Evolutionary conservation across 2,113 vertebrate species (phyloP).

Genomic region (Symphodus melops): DNA sequence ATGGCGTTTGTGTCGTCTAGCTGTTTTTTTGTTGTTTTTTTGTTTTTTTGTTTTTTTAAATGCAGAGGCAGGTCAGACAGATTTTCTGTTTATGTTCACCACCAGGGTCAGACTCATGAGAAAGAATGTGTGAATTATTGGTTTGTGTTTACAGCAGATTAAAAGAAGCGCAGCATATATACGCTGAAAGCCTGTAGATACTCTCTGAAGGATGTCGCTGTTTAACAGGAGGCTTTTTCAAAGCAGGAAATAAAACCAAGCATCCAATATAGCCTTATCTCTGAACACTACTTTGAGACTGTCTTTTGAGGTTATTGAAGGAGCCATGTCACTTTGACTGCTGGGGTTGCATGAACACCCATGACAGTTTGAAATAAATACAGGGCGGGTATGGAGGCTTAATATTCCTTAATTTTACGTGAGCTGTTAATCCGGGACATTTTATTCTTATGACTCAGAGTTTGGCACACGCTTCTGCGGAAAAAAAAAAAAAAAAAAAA

Average conservation of each 20-base stretch:
- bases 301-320: conserved; percentile 60
- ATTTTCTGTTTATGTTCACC: conserved; percentile 75
- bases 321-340: conserved; percentile 61
- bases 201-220: conserved; percentile 53
- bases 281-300: conserved; percentile 65
- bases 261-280: conserved; percentile 71
- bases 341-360: conserved; percentile 39
- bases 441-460: conserved; percentile 74
- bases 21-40: conserved; percentile 40
- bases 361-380: conserved; percentile 64
- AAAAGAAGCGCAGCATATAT: conserved; percentile 55
- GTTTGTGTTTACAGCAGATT: conserved; percentile 75
- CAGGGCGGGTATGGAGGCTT: conserved; percentile 39
- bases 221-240: conserved; percentile 55
- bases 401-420: conserved; percentile 69
- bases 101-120: conserved; percentile 72
- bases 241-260: conserved; percentile 69
- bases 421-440: conserved; percentile 69
- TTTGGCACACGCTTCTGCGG: conserved; percentile 71
- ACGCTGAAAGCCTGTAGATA: conserved; percentile 64
- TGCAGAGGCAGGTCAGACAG: conserved; percentile 67
- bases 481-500: conserved; percentile 25
- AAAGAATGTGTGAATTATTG: conserved; percentile 75
- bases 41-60: conserved; percentile 47
- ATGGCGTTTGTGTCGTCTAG: conserved; percentile 60